Evolutionary conservation across 2,113 vertebrate species (phyloP), one percentile per base, ranked within the genome.

Genomic region (Gracilinanus agilis): DNA sequence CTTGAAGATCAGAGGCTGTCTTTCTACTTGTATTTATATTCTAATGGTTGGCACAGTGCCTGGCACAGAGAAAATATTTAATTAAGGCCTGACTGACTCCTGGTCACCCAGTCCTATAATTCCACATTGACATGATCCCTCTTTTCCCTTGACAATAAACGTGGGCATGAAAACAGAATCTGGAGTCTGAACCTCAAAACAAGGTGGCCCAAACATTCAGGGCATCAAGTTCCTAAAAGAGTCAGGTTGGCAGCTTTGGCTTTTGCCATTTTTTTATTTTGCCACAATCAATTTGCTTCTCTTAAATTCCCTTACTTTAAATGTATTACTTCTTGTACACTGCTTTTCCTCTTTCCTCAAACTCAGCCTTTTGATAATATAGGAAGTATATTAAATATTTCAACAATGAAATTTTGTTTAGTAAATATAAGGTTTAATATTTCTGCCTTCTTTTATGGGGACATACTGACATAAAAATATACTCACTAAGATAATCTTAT

Each of bases 231-330:
- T 96, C 94, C 93, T 94, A 94, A 91, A 94, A 93, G 93, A 94
- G 44, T 90, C 92, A 96, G 94, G 83, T 92, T 97, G 94, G 95
- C 95, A 3, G 13, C 29, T 67, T 67, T 67, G 29, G 29, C 11
- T 67, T 67, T 67, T 67, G 27, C 11, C 94, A 96, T 83, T 94
- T 96, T 94, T 96, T 92, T 90, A 89, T 55, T 96, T 94, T 92
- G 92, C 94, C 55, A 90, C 55, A 21, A 97, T 95, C 95, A 92
- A 97, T 96, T 91, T 89, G 94, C 94, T 93, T 97, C 55, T 91
- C 49, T 88, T 94, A 94, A 53, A 34, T 61, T 91, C 92, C 93
- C 53, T 25, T 92, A 90, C 8, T 95, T 75, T 93, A 91, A 94
- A 56, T 94, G 1, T 94, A 92, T 96, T 95, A 91, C 40, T 94